These are phyloP conservation scores for Tribolium madens DNA, from an alignment of 1,140 invertebrate genomes.

Conservation along the genomic window DNA sequence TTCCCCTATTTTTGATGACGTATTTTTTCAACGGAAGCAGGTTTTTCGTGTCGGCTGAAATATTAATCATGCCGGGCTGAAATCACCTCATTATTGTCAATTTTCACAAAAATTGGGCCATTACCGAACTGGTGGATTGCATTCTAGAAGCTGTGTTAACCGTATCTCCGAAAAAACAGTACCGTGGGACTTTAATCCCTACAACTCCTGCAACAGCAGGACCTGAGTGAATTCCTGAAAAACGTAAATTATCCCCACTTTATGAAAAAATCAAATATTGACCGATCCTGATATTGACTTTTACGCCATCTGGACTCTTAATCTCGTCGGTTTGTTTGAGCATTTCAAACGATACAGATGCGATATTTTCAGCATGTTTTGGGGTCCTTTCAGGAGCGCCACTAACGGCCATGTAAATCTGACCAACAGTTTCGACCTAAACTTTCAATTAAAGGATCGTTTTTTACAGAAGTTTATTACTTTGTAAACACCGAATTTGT, in stretches of 20 bases:
- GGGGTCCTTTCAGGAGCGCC: constrained; percentile 83
- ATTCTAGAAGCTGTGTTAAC: constrained; percentile 89
- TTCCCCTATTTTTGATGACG: constrained; percentile 74
- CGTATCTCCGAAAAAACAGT: constrained; percentile 90
- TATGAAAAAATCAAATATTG: neutral
- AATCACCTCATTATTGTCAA: neutral
- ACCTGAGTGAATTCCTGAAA: constrained; percentile 68
- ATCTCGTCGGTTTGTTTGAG: constrained; percentile 71
- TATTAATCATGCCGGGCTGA: constrained; percentile 72
- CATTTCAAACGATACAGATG: constrained; percentile 79
- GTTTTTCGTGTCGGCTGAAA: constrained; percentile 75
- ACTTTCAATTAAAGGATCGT: neutral
- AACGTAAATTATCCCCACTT: neutral
- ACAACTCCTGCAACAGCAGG: constrained; percentile 75
- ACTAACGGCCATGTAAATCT: constrained; percentile 89
- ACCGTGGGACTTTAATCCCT: constrained; percentile 79
- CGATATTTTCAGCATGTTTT: constrained; percentile 85
- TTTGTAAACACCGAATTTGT: constrained; percentile 85
- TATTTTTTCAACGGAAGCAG: constrained; percentile 75
- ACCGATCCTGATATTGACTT: constrained; percentile 75
- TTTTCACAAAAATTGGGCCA: constrained; percentile 32
- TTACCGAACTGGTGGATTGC: constrained; percentile 82
- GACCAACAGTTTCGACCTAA: constrained; percentile 80
- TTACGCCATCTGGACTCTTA: constrained; percentile 66
- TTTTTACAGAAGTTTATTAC: constrained; percentile 64